Percentiles rank a stretch among this genome's conserved stretches.
phyloP scores from a whole-genome alignment of 2,888 invertebrate genomes.

The Scaptomyza caliginosa region DNA sequence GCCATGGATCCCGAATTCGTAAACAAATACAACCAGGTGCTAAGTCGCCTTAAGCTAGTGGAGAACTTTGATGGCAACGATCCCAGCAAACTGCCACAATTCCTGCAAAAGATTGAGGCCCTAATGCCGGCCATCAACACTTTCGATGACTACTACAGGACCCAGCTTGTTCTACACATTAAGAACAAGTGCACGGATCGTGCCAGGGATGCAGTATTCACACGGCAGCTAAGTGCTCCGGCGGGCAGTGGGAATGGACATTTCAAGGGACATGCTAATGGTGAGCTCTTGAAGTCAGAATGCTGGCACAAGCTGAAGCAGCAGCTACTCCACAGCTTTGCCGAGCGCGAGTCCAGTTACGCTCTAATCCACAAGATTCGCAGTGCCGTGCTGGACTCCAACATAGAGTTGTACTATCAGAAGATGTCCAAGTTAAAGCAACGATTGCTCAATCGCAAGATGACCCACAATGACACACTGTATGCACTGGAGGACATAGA shows the following conservation, averaged over 20 bases:
- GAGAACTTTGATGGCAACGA: conserved; percentile 72
- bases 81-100: conserved; percentile 63
- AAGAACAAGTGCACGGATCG: conserved; percentile 74
- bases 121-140: conserved; percentile 61
- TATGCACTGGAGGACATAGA: conserved; percentile 68
- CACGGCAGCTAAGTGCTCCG: conserved; percentile 63
- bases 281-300: conserved; percentile 40
- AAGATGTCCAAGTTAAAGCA: conserved; percentile 66
- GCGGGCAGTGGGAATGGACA: conserved; percentile 36
- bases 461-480: conserved; percentile 70
- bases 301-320: conserved; percentile 69
- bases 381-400: conserved; percentile 63
- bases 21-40: conserved; percentile 69
- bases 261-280: conserved; percentile 23
- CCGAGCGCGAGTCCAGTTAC: conserved; percentile 66
- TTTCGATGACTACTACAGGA: conserved; percentile 68
- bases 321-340: conserved; percentile 65
- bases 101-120: conserved; percentile 63
- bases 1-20: conserved; percentile 70
- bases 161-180: conserved; percentile 61
- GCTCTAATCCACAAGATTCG: conserved; percentile 64
- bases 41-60: conserved; percentile 62
- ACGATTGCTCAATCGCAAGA: conserved; percentile 59
- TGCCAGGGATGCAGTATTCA: conserved; percentile 69
- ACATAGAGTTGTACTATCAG: conserved; percentile 69